A percentile compares a stretch with the other conserved stretches of the same genome.
Conservation (phyloP, 2,113 vertebrate genomes). For the Apodemus sylvaticus region DNA sequence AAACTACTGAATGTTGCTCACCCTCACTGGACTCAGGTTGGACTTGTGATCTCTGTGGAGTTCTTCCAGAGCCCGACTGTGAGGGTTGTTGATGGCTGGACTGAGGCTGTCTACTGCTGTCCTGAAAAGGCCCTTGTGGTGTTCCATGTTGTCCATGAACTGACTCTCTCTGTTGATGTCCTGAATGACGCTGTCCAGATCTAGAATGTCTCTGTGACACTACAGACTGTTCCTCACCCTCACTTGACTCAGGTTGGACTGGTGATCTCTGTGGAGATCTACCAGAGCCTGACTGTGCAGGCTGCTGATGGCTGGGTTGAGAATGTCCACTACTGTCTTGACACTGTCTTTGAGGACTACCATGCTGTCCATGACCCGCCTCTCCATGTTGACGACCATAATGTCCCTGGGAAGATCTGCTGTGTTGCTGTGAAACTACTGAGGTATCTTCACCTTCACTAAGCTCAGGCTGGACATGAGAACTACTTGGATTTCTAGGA, state of each 20-base stretch:
- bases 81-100: accelerated
- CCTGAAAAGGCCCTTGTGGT: background rate
- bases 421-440: too few species aligned
- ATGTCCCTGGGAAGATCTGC: too few species aligned
- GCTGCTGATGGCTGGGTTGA: accelerated
- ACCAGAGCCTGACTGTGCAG: accelerated
- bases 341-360: accelerated
- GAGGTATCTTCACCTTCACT: too few species aligned
- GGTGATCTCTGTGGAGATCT: accelerated
- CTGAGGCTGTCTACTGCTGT: accelerated
- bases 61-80: accelerated
- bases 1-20: background rate
- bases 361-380: too few species aligned
- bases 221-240: background rate
- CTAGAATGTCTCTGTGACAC: background rate
- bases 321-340: accelerated
- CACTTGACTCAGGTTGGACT: background rate
- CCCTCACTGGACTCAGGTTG: background rate
- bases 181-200: accelerated
- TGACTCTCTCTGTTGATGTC: background rate
- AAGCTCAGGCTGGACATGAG: too few species aligned
- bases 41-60: accelerated
- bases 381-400: too few species aligned
- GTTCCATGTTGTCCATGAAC: accelerated
- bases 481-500: too few species aligned